phyloP scores from a whole-genome alignment of 23 tunicate species.

The Halocynthia aurantium region DNA sequence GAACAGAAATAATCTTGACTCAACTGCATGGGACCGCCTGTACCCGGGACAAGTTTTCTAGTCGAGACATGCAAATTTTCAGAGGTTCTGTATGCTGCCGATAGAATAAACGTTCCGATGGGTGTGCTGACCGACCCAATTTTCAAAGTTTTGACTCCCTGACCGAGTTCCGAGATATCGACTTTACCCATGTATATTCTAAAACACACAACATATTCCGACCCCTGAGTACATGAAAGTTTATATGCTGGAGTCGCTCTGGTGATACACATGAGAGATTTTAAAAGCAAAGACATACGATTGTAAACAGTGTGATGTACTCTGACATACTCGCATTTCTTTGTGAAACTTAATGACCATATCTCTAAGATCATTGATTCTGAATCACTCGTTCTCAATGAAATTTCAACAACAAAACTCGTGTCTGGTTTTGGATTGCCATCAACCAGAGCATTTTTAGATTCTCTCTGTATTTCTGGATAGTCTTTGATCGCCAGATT shows the following conservation, averaged over 20 bases:
- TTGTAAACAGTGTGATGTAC: slow-evolving; percentile 48
- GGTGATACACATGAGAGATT: slow-evolving; percentile 77
- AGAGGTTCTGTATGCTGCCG: slow-evolving; percentile 66
- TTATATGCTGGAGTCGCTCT: slow-evolving; percentile 83
- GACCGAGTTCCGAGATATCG: slow-evolving; percentile 58
- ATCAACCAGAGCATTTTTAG: slow-evolving; percentile 36
- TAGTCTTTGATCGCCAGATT: slow-evolving; percentile 76
- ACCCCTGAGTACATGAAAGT: slow-evolving; percentile 70
- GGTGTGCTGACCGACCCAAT: slow-evolving; percentile 73
- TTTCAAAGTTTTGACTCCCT: slow-evolving; percentile 47
- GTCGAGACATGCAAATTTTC: slow-evolving; percentile 67
- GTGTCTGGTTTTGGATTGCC: slow-evolving; percentile 36
- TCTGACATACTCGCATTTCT: slow-evolving; percentile 44
- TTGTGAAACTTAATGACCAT: slow-evolving; percentile 65
- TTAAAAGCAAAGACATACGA: slow-evolving; percentile 54
- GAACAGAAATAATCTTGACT: slow-evolving; percentile 34
- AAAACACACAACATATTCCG: slow-evolving; percentile 52
- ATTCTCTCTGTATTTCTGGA: slow-evolving; percentile 68
- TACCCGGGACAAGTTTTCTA: slow-evolving; percentile 39
- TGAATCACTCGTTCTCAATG: slow-evolving; percentile 75
- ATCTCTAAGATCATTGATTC: slow-evolving; percentile 65
- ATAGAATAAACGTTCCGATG: slow-evolving; percentile 48
- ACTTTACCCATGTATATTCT: slow-evolving; percentile 75
- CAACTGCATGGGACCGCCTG: slow-evolving; percentile 14
- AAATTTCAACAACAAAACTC: slow-evolving; percentile 63